Evolutionary conservation across 2,888 invertebrate species (phyloP).

Genomic region (Diarsia mendica): DNA sequence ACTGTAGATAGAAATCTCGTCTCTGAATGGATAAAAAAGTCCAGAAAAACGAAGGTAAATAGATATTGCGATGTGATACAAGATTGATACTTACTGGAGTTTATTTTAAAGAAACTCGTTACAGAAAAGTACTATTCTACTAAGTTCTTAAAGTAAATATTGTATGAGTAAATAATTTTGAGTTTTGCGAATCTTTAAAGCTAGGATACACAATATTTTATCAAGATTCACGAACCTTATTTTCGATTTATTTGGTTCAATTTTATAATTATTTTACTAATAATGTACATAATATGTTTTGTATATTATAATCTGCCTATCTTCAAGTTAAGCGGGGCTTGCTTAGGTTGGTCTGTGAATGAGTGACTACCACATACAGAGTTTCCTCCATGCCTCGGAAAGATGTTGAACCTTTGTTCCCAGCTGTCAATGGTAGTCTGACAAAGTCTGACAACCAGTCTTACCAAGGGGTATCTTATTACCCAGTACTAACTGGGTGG

Average conservation of each 20-base stretch:
- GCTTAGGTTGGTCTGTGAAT: background rate
- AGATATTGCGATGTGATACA: conserved; percentile 20
- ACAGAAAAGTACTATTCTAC: background rate
- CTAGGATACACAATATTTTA: background rate
- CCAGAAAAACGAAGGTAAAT: conserved; percentile 26
- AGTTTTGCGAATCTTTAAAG: background rate
- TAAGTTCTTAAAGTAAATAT: background rate
- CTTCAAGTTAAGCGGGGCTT: background rate
- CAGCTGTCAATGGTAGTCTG: background rate
- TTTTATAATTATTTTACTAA: background rate
- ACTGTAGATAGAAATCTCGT: conserved; percentile 47
- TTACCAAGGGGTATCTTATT: background rate
- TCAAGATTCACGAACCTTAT: background rate
- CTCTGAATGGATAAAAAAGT: conserved; percentile 32
- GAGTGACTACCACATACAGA: too few species aligned
- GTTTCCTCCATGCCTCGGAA: background rate
- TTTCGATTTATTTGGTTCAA: background rate
- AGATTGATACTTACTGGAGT: conserved; percentile 29
- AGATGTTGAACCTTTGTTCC: background rate
- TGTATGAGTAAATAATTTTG: background rate
- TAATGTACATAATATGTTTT: background rate
- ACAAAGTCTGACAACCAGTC: background rate
- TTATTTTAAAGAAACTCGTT: conserved; percentile 32
- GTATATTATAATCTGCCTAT: too few species aligned
- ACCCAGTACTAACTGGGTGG: background rate